phyloP scores from a whole-genome alignment of 2,797 vertebrate species.

The Poecilia velifera region DNA sequence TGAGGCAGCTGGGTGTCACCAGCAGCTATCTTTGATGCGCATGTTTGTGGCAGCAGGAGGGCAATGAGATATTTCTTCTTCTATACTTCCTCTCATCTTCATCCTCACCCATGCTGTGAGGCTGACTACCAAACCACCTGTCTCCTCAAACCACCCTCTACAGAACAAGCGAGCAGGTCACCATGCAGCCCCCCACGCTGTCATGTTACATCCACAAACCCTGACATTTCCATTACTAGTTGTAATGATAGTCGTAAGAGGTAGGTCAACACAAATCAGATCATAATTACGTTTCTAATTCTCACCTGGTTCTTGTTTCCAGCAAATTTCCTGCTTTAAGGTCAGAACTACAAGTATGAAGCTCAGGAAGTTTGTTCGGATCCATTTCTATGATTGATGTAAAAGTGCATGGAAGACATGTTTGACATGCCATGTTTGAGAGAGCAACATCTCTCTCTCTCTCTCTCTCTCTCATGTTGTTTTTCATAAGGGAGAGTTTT shows the following conservation, averaged over 20 bases:
- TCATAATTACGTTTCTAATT: background rate
- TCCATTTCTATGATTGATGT: background rate
- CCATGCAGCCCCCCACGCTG: background rate
- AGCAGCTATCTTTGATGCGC: conserved; percentile 57
- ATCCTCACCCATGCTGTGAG: conserved; percentile 62
- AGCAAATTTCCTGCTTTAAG: background rate
- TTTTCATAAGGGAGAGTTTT: background rate
- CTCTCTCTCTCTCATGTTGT: background rate
- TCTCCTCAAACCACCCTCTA: conserved; percentile 46
- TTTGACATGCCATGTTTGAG: no score
- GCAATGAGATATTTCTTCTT: conserved; percentile 55
- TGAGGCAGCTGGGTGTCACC: conserved; percentile 26
- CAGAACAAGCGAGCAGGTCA: background rate
- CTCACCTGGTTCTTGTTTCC: background rate
- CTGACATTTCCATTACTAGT: background rate
- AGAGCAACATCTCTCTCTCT: no score
- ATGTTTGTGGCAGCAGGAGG: conserved; percentile 65
- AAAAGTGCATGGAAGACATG: background rate
- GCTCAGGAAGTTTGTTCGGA: background rate
- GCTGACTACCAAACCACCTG: conserved; percentile 68
- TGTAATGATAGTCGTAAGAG: background rate
- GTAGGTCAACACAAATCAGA: background rate
- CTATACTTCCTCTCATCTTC: conserved; percentile 39
- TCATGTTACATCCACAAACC: background rate
- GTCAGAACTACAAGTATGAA: background rate